Conservation (phyloP, 2,888 invertebrate species). For the Athrips mouffetella region DNA sequence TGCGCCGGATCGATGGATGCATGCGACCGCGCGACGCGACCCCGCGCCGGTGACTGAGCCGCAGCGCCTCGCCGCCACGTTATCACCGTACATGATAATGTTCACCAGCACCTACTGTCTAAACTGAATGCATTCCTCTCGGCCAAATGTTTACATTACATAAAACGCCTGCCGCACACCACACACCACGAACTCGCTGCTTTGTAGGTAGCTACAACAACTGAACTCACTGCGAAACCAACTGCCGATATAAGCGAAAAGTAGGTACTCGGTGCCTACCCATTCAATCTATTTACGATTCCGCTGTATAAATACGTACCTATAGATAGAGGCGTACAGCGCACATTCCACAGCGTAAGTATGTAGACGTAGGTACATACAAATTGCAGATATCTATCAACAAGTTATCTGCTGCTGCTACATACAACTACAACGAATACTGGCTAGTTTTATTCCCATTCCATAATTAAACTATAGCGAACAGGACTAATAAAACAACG, state of each 20-base stretch:
- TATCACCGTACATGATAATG: conserved; percentile 79
- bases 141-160: conserved; percentile 75
- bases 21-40: conserved; percentile 75
- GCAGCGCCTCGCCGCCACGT: conserved; percentile 59
- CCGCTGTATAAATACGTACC: conserved; percentile 53
- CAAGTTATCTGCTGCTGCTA: conserved; percentile 13
- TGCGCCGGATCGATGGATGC: conserved; percentile 46
- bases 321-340: conserved; percentile 49
- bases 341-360: conserved; percentile 70
- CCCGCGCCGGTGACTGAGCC: conserved; percentile 74
- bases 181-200: conserved; percentile 46
- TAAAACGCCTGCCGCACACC: conserved; percentile 38
- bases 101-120: conserved; percentile 70
- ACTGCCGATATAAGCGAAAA: conserved; percentile 65
- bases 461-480: not conserved
- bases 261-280: conserved; percentile 58
- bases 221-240: conserved; percentile 52
- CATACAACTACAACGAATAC: conserved; percentile 21
- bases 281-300: conserved; percentile 77
- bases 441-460: not conserved
- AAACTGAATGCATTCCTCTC: conserved; percentile 74
- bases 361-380: conserved; percentile 50
- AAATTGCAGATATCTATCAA: conserved; percentile 49
- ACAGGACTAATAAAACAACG: too few relatives aligned
- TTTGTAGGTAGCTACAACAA: too few relatives aligned